phyloP scores from a whole-genome alignment of 2,888 invertebrate genomes.

The Dryococelus australis region DNA sequence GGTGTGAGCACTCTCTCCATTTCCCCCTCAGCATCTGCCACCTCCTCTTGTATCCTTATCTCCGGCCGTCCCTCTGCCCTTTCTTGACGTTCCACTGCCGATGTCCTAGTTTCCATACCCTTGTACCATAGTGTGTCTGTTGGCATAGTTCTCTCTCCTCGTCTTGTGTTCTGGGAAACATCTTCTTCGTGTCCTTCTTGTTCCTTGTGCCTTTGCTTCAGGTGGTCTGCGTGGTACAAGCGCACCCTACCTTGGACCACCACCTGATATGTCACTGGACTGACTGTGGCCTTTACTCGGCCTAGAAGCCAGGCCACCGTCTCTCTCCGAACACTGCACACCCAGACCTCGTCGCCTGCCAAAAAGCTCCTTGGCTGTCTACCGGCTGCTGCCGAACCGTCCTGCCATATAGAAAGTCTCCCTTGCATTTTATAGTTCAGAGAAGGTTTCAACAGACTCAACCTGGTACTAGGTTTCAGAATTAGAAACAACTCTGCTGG shows the following conservation, averaged over 20 bases:
- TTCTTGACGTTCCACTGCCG: neutral
- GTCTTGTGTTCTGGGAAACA: neutral
- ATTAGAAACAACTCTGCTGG: no score
- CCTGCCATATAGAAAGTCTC: no score
- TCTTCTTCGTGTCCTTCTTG: neutral
- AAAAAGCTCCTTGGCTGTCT: neutral
- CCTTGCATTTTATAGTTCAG: no score
- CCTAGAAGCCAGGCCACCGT: neutral
- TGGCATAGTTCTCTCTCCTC: neutral
- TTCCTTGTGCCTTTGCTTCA: neutral
- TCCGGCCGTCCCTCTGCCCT: neutral
- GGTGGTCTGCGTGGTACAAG: neutral
- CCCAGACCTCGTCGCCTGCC: neutral
- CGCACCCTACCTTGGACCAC: neutral
- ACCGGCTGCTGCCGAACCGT: no score
- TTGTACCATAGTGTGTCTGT: neutral
- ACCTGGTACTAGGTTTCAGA: no score
- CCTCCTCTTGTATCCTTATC: neutral
- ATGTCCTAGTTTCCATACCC: neutral
- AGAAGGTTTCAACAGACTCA: no score
- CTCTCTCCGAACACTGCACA: neutral
- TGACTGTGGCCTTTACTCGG: no score
- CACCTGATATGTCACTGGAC: no score
- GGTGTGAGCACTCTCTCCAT: neutral
- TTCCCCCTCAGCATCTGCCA: neutral